phyloP scores from a whole-genome alignment of 2,113 vertebrate species.

The Tapirus terrestris region DNA sequence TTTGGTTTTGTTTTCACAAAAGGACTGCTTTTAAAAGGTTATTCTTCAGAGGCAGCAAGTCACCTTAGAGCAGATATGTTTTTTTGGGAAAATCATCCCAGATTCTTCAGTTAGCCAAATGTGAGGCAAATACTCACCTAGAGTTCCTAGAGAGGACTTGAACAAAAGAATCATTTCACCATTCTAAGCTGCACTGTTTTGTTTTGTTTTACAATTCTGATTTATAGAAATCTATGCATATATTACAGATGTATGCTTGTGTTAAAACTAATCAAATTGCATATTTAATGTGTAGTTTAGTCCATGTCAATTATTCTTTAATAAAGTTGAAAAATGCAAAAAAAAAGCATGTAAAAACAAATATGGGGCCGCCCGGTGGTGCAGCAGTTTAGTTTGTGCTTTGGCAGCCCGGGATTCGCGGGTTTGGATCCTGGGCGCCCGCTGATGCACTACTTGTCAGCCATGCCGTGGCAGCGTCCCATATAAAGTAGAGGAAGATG shows the following conservation, averaged over 20 bases:
- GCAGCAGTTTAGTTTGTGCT: no score
- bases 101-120: not conserved
- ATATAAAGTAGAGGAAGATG: no score
- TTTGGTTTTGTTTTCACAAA: not conserved
- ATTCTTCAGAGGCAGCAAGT: not conserved
- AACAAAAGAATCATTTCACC: not conserved
- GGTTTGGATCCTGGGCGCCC: no score
- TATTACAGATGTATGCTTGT: not conserved
- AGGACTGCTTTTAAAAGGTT: not conserved
- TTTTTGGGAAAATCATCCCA: not conserved
- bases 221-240: not conserved
- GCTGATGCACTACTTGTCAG: no score
- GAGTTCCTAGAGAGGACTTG: not conserved
- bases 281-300: not conserved
- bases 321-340: not conserved
- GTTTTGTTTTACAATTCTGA: not conserved
- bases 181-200: not conserved
- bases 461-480: no score
- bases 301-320: not conserved
- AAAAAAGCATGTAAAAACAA: not conserved
- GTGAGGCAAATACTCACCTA: not conserved
- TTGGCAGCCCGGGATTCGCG: no score
- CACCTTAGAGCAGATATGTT: not conserved
- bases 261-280: not conserved
- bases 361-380: no score